Percentiles rank a stretch among this genome's conserved stretches.
Evolutionary conservation across 2,797 vertebrate genomes (phyloP).

Genomic region (Hydrocynus forskahlii): DNA sequence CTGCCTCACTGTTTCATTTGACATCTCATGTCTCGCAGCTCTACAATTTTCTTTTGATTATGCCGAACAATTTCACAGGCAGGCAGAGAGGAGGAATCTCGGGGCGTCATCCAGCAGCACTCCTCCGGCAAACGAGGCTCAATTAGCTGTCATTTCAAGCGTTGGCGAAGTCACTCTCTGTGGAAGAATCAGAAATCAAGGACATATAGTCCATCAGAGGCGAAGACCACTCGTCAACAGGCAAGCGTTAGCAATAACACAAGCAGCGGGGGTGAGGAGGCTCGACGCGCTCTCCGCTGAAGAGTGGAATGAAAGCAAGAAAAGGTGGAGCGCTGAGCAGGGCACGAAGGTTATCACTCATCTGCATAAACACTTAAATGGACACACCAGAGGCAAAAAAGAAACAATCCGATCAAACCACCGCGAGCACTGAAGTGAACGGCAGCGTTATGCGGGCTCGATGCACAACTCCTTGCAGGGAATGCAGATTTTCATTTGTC

Average conservation of each 20-base stretch:
- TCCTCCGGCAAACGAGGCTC: constrained; percentile 64
- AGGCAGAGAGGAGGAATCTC: constrained; percentile 48
- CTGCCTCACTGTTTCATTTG: constrained; percentile 60
- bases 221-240: constrained; percentile 70
- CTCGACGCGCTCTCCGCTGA: constrained; percentile 23
- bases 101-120: constrained; percentile 62
- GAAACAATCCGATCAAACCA: not conserved
- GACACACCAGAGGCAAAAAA: no score
- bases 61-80: constrained; percentile 68
- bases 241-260: constrained; percentile 72
- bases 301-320: constrained; percentile 22
- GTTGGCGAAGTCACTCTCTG: constrained; percentile 73
- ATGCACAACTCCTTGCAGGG: not conserved
- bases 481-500: constrained; percentile 28
- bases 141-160: constrained; percentile 79
- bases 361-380: constrained; percentile 2
- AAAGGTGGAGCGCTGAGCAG: constrained; percentile 13
- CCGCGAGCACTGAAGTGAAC: not conserved
- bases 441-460: not conserved
- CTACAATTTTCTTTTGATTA: constrained; percentile 77
- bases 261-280: constrained; percentile 57
- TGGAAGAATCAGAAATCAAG: constrained; percentile 70
- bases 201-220: constrained; percentile 61
- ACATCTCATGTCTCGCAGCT: constrained; percentile 62
- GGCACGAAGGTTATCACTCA: not conserved